These are phyloP conservation scores for Sclerurus mexicanus DNA, from an alignment of 2,113 vertebrate genomes.

Conservation along the genomic window DNA sequence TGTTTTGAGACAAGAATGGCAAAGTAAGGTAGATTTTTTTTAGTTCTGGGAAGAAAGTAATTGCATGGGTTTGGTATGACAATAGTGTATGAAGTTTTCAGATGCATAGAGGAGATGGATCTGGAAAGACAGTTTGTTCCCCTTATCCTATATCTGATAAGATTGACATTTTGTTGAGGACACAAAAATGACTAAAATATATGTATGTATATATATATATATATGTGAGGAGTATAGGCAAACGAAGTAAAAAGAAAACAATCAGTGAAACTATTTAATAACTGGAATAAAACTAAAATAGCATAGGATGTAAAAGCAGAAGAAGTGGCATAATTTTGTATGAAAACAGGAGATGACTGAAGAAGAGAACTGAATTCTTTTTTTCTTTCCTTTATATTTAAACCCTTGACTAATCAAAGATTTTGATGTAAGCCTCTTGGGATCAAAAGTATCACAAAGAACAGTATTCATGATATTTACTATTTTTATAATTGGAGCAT, in stretches of 20 bases:
- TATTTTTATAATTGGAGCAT: neutral
- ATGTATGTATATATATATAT: neutral
- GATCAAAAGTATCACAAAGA: neutral
- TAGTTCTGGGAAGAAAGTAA: neutral
- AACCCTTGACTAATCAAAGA: neutral
- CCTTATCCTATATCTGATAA: neutral
- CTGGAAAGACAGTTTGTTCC: neutral
- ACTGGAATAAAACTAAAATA: neutral
- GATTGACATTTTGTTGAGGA: neutral
- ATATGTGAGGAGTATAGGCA: neutral
- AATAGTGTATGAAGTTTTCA: neutral
- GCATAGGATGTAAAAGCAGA: fast-evolving
- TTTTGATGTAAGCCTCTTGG: neutral
- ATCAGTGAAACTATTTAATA: neutral
- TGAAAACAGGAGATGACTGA: neutral
- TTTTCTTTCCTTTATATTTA: neutral
- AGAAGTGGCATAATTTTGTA: neutral
- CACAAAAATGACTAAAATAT: neutral
- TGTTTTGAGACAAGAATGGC: neutral
- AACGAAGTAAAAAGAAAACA: neutral
- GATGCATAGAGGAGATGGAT: neutral
- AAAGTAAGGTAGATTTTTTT: neutral
- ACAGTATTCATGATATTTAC: neutral
- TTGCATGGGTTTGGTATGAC: neutral
- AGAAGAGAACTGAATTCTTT: neutral